Percentiles rank a stretch among this genome's conserved stretches.
Conservation (phyloP, 92 coral and sea anemone genomes). For the Pocillopora meandrina region DNA sequence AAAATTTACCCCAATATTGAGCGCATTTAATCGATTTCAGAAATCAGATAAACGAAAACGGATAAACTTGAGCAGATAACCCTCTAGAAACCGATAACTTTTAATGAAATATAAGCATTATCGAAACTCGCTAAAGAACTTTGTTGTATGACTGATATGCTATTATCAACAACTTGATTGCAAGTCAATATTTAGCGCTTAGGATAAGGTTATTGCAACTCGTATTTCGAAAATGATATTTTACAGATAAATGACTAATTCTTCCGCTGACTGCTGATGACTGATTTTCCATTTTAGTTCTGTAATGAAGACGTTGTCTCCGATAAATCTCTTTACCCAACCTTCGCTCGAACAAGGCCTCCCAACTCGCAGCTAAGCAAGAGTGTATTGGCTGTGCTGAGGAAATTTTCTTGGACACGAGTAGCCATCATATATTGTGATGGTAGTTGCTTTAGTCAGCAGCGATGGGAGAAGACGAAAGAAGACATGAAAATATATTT, state of each 20-base stretch:
- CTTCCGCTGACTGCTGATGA: background rate
- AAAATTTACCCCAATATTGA: too few species aligned
- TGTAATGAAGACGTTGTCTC: slow-evolving; percentile 75
- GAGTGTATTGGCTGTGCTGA: slow-evolving; percentile 71
- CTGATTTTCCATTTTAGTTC: slow-evolving; percentile 37
- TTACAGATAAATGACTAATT: background rate
- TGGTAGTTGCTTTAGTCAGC: slow-evolving; percentile 41
- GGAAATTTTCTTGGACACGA: slow-evolving; percentile 66
- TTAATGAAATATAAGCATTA: too few species aligned
- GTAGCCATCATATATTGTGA: slow-evolving; percentile 73
- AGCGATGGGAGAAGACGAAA: slow-evolving; percentile 67
- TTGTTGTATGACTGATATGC: too few species aligned
- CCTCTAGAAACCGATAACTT: too few species aligned
- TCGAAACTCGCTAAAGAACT: too few species aligned
- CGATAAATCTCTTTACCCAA: slow-evolving; percentile 66
- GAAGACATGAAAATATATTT: slow-evolving; percentile 62
- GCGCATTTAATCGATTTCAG: too few species aligned
- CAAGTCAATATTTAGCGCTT: too few species aligned
- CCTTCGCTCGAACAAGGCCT: slow-evolving; percentile 86
- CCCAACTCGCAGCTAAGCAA: slow-evolving; percentile 76
- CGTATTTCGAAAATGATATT: too few species aligned
- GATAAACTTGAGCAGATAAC: too few species aligned
- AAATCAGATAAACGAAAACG: too few species aligned
- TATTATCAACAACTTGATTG: too few species aligned
- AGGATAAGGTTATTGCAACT: too few species aligned